Evolutionary conservation across 2,888 invertebrate species (phyloP).

Genomic region (Lathronympha strigana): DNA sequence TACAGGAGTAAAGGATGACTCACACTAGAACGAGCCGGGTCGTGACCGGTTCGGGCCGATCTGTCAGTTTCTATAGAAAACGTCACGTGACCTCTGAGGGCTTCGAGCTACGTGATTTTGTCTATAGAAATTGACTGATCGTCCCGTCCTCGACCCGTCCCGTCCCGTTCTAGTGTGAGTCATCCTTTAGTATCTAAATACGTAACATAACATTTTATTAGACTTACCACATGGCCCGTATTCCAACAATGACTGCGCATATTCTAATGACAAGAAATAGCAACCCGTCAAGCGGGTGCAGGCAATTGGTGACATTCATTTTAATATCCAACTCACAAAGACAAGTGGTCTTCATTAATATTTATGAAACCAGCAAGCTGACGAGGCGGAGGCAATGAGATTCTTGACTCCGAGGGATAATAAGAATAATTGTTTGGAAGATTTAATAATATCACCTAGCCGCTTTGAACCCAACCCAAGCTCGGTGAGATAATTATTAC

Average conservation of each 20-base stretch:
- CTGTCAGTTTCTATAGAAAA: too few species aligned
- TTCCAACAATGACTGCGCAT: constrained; percentile 31
- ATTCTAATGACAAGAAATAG: constrained; percentile 47
- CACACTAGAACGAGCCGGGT: too few species aligned
- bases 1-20: too few species aligned
- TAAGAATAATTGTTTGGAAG: constrained; percentile 27
- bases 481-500: constrained; percentile 14
- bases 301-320: constrained; percentile 76
- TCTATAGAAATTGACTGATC: too few species aligned
- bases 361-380: constrained; percentile 59
- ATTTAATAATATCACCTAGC: constrained; percentile 32
- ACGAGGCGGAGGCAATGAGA: constrained; percentile 37
- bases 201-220: not conserved
- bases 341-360: constrained; percentile 69
- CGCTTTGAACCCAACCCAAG: constrained; percentile 7
- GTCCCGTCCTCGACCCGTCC: too few species aligned
- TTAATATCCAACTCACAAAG: constrained; percentile 66
- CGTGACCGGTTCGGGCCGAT: too few species aligned
- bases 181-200: too few species aligned
- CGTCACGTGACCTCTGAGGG: too few species aligned
- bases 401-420: constrained; percentile 38
- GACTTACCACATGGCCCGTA: constrained; percentile 25
- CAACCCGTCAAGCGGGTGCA: constrained; percentile 55
- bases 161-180: too few species aligned
- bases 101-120: too few species aligned